Evolutionary conservation across 2,797 vertebrate genomes (phyloP).

Genomic region (Coreius guichenoti): DNA sequence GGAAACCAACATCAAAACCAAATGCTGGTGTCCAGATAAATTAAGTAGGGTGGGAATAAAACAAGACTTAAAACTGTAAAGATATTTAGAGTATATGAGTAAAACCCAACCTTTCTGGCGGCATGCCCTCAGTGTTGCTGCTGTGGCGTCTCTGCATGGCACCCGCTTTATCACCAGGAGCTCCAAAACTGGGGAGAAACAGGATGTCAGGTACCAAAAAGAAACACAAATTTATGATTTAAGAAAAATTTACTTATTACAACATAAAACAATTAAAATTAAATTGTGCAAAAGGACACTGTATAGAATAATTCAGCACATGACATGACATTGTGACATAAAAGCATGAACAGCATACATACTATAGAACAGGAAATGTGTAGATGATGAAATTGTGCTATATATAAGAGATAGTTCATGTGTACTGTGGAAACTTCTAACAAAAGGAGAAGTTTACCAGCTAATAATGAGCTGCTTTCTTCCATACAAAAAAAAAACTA

Average conservation of each 20-base stretch:
- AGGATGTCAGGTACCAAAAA: not conserved
- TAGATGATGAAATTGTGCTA: not conserved
- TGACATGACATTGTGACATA: not conserved
- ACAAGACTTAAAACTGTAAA: not conserved
- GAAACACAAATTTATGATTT: not conserved
- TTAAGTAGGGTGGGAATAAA: not conserved
- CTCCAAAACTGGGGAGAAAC: conserved; percentile 65
- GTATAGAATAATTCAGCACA: not conserved
- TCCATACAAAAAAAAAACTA: not conserved
- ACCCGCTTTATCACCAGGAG: conserved; percentile 84
- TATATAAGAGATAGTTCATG: not conserved
- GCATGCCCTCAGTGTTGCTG: conserved; percentile 94
- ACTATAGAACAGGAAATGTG: not conserved
- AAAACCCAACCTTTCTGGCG: conserved; percentile 88
- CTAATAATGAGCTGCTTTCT: not conserved
- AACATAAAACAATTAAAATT: not conserved
- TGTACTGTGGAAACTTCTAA: too few relatives aligned
- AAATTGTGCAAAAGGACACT: not conserved
- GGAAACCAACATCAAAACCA: not conserved
- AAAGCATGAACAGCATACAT: not conserved
- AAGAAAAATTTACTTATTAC: not conserved
- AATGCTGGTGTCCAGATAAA: not conserved
- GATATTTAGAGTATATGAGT: not conserved
- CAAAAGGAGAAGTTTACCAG: not conserved
- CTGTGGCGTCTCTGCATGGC: conserved; percentile 99